A percentile compares a stretch with the other conserved stretches of the same genome.
These are phyloP conservation scores for Rhinolophus sinicus DNA, from an alignment of 2,113 vertebrate genomes.

Conservation along the genomic window DNA sequence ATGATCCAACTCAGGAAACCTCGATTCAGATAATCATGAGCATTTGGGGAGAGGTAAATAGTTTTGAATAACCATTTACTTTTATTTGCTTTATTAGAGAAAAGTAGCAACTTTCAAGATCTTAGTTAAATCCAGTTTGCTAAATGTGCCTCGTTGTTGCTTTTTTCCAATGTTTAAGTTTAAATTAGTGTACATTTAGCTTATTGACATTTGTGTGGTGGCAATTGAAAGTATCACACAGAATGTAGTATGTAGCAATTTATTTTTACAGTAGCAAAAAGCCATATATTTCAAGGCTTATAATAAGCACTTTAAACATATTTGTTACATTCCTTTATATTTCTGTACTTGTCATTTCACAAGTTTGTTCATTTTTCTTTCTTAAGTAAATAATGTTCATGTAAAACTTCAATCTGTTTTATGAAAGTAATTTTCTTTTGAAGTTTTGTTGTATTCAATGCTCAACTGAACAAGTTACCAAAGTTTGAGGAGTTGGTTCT, in stretches of 20 bases:
- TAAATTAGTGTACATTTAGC: not conserved
- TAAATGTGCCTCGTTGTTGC: not conserved
- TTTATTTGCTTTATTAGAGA: conserved; percentile 18
- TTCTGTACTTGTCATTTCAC: not conserved
- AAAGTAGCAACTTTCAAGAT: not conserved
- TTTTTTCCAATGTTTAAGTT: not conserved
- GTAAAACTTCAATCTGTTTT: conserved; percentile 25
- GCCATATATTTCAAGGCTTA: not conserved
- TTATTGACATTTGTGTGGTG: not conserved
- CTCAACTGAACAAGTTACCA: not conserved
- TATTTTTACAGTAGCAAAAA: not conserved
- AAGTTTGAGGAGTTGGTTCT: not conserved
- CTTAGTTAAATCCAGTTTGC: not conserved
- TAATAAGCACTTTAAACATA: conserved; percentile 2
- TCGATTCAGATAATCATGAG: not conserved
- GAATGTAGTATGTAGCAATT: not conserved
- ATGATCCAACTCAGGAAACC: not conserved
- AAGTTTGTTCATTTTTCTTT: conserved; percentile 12
- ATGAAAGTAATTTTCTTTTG: not conserved
- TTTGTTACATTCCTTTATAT: not conserved
- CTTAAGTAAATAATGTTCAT: not conserved
- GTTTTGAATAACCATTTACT: not conserved
- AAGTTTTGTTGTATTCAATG: not conserved
- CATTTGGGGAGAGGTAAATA: not conserved
- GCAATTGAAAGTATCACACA: not conserved